Percentiles rank a stretch among this genome's conserved stretches.
phyloP scores from a whole-genome alignment of 2,797 vertebrate species.

The Eremophila alpestris region DNA sequence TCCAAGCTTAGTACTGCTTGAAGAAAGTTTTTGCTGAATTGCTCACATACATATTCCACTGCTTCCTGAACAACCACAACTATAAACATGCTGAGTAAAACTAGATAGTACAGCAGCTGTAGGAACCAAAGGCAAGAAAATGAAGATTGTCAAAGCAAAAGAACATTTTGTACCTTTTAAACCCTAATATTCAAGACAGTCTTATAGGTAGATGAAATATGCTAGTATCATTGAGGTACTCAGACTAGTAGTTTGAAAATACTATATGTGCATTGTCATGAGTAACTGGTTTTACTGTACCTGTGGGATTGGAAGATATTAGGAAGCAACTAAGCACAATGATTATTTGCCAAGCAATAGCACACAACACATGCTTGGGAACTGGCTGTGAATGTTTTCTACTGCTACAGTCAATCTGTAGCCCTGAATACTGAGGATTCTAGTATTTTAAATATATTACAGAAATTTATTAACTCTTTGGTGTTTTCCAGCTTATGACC shows the following conservation, averaged over 20 bases:
- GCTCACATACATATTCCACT: neutral
- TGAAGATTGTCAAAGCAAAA: neutral
- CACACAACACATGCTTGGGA: neutral
- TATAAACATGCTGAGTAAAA: neutral
- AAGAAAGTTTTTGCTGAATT: neutral
- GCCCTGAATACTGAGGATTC: neutral
- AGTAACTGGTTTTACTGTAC: neutral
- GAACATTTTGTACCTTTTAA: neutral
- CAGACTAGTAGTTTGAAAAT: neutral
- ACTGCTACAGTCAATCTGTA: neutral
- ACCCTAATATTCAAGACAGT: neutral
- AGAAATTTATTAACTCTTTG: neutral
- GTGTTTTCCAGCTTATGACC: neutral
- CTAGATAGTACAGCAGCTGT: neutral
- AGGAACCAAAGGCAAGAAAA: neutral
- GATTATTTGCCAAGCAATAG: neutral
- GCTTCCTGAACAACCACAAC: neutral
- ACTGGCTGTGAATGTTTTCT: neutral
- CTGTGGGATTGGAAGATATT: neutral
- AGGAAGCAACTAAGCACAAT: neutral
- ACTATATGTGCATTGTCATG: neutral
- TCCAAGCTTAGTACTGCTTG: neutral
- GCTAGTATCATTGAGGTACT: neutral
- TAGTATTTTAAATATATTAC: neutral
- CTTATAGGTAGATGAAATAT: neutral